phyloP scores from a whole-genome alignment of 1,140 invertebrate species.

The Polypedilum vanderplanki region DNA sequence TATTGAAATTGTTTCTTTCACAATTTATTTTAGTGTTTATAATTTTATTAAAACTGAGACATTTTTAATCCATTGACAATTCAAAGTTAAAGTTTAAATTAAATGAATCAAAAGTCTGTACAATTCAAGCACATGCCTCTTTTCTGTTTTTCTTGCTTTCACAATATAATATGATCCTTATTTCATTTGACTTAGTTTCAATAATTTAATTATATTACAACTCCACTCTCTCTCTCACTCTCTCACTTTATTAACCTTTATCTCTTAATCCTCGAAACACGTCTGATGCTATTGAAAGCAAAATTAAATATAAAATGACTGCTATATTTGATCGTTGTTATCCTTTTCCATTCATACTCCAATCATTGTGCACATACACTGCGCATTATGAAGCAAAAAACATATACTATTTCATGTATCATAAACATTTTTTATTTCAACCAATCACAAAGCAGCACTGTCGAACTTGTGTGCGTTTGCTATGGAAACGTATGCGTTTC shows the following conservation, averaged over 20 bases:
- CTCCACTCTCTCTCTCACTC: constrained; percentile 10
- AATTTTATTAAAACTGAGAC: too few species aligned
- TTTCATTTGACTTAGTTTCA: constrained; percentile 28
- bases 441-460: constrained; percentile 16
- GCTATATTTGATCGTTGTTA: neutral
- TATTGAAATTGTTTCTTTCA: neutral
- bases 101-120: neutral
- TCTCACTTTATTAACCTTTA: constrained; percentile 25
- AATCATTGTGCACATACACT: neutral
- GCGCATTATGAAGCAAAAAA: neutral
- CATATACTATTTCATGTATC: too few species aligned
- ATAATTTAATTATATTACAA: constrained; percentile 23
- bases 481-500: neutral
- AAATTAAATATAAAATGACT: constrained; percentile 29
- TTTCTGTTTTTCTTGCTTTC: neutral
- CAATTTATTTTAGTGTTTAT: neutral
- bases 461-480: constrained; percentile 3
- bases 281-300: constrained; percentile 21
- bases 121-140: neutral
- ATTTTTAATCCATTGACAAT: neutral
- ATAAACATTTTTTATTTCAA: neutral
- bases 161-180: constrained; percentile 28
- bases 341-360: neutral
- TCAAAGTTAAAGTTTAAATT: too few species aligned
- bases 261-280: constrained; percentile 23